These are phyloP conservation scores for Coptodon rendalli DNA, from an alignment of 2,113 vertebrate species.

Conservation along the genomic window DNA sequence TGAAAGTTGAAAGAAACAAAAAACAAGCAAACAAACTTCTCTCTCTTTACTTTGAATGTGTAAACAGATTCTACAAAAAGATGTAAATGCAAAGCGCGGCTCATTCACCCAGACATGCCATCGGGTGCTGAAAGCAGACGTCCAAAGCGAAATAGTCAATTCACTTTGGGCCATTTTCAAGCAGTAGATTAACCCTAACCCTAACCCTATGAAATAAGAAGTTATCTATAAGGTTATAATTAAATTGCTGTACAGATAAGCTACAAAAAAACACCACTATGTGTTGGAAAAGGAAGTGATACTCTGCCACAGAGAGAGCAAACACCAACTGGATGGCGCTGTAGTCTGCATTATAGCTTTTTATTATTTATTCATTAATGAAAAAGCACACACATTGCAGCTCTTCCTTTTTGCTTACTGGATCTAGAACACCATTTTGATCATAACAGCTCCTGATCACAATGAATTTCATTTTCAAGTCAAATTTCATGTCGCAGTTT, in stretches of 20 bases:
- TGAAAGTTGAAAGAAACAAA: not conserved
- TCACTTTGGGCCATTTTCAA: not conserved
- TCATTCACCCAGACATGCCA: not conserved
- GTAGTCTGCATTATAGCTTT: not conserved
- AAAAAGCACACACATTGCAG: not conserved
- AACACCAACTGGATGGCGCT: not conserved
- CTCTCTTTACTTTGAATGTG: not conserved
- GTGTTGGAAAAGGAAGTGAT: not conserved
- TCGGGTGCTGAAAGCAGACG: not conserved
- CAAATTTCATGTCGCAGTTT: too few relatives aligned
- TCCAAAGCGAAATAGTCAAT: not conserved
- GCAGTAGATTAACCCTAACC: not conserved
- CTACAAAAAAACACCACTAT: too few relatives aligned
- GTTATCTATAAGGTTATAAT: too few relatives aligned
- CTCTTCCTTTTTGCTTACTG: not conserved
- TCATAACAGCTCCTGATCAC: not conserved
- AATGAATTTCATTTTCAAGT: not conserved
- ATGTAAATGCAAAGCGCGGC: not conserved
- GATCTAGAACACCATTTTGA: not conserved
- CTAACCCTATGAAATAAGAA: not conserved
- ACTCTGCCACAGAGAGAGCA: not conserved
- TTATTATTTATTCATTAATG: not conserved
- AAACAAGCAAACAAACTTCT: accelerated
- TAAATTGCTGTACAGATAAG: too few relatives aligned
- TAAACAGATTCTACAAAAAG: not conserved